Base-by-base conservation (phyloP, 2,888 invertebrate genomes). In the Sminthurinus aureus region DNA sequence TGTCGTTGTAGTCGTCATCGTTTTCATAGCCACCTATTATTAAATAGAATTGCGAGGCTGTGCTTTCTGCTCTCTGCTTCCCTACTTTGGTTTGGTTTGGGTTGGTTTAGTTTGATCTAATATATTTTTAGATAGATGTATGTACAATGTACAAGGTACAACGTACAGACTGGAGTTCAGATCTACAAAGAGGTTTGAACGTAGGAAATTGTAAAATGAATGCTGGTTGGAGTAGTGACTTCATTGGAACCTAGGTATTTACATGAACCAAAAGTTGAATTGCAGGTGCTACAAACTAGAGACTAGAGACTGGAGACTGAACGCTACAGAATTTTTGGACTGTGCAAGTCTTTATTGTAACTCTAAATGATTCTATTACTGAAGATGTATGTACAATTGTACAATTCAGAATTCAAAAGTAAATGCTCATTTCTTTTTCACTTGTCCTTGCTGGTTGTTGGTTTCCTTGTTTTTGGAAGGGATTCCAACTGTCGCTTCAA, bases 21-120 rank as follows among this genome's bases (percentile, higher is more conserved):
- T 79, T 80, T 76, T 80, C 64, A 74, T 76, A 80, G 50, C 71
- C 51, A 71, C 80, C 80, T 80, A 67, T 22, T 79, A 79, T 79
- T 79, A 80, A 80, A 80, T 80, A 80, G 80, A 80, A 80, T 80
- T 80, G 80, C 80, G 71, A 24, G 69, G 80, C 80, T 80, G 38
- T 80, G 79, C 79, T 77, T 77, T 26, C n/a, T n/a, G n/a, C n/a
- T n/a, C n/a, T n/a, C n/a, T n/a, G n/a, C n/a, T 69, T 69, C n/a
- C 69, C 24, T 38, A 38, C 6, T 38, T 38, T 38, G 38, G 38
- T 38, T 38, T 38, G 38, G 38, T 38, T 38, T 38, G 38, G 38
- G 1, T 38, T 38, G 6, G 38, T 38, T 38, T 38, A 6, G 38
- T 38, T 38, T 38, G 38, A 38, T 38, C 38, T 38, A 38, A 38